phyloP scores from a whole-genome alignment of 2,113 vertebrate genomes.

The Psammodynastes pulverulentus region DNA sequence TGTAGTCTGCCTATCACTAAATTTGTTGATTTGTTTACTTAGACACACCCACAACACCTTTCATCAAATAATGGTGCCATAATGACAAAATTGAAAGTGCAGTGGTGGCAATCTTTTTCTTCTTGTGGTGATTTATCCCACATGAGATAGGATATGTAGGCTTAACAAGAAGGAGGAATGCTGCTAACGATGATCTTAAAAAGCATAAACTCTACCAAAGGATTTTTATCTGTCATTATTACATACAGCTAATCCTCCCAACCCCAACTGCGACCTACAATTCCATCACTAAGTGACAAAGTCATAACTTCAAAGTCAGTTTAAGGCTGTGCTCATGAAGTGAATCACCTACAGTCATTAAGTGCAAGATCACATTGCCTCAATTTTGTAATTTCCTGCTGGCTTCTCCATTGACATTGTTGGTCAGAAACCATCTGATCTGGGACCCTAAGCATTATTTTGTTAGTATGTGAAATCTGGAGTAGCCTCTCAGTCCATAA shows the following conservation, averaged over 20 bases:
- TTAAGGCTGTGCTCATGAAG: background rate
- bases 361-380: background rate
- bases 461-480: background rate
- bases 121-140: background rate
- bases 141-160: background rate
- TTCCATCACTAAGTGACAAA: background rate
- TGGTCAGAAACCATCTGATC: background rate
- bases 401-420: background rate
- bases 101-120: background rate
- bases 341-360: background rate
- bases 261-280: background rate
- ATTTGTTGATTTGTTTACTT: background rate
- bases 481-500: background rate
- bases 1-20: background rate
- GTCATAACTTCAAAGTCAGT: background rate
- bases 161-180: background rate
- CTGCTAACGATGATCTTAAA: background rate
- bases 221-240: background rate
- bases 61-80: background rate
- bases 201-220: background rate
- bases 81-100: background rate
- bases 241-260: background rate
- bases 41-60: background rate
- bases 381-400: background rate
- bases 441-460: background rate